phyloP scores from a whole-genome alignment of 2,888 invertebrate species.

The Apodemia zela region DNA sequence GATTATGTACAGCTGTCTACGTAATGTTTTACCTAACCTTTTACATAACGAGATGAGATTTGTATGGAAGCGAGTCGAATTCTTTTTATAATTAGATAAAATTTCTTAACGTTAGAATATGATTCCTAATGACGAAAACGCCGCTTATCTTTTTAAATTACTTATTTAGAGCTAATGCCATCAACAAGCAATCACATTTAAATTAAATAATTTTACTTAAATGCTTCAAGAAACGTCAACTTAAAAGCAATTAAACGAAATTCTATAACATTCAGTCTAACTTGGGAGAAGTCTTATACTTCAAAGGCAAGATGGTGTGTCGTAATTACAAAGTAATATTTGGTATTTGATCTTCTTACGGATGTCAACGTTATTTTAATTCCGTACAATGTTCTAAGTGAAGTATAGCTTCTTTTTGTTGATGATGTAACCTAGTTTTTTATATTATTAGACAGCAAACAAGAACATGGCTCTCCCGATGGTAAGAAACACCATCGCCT shows the following conservation, averaged over 20 bases:
- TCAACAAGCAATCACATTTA: background rate
- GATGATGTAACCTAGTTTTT: no score
- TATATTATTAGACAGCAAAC: no score
- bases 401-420: no score
- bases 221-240: background rate
- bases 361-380: background rate
- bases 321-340: background rate
- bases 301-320: conserved; percentile 1
- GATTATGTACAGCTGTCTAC: no score
- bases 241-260: conserved; percentile 5
- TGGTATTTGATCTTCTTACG: background rate
- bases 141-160: background rate
- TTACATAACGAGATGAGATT: no score
- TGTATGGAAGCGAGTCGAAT: no score
- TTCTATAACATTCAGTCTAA: conserved; percentile 3
- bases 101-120: no score
- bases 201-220: background rate
- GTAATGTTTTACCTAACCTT: no score
- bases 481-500: no score
- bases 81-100: no score
- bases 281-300: background rate
- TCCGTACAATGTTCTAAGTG: background rate
- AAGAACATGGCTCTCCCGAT: no score
- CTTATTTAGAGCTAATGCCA: background rate
- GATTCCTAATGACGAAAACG: background rate